Conservation (phyloP, 2,113 vertebrate genomes). For the Microtus richardsoni region DNA sequence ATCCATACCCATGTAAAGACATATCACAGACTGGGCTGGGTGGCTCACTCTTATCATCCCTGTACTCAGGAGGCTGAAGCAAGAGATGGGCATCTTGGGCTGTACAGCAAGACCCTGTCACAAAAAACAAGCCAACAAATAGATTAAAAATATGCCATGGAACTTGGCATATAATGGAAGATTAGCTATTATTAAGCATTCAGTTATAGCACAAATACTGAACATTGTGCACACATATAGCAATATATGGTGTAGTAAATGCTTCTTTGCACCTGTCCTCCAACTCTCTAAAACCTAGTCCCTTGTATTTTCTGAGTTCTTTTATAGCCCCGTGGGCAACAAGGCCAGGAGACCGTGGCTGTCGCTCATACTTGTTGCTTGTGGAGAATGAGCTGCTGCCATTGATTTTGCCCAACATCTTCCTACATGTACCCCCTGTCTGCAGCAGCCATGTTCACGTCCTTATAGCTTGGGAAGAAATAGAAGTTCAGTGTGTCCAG, state of each 20-base stretch:
- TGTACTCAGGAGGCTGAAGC: background rate
- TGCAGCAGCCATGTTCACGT: slow-evolving; percentile 59
- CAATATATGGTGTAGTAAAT: background rate
- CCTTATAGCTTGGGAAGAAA: slow-evolving; percentile 71
- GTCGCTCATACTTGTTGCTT: background rate
- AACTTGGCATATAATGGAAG: background rate
- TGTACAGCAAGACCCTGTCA: background rate
- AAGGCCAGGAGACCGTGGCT: background rate
- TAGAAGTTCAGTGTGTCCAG: slow-evolving; percentile 66
- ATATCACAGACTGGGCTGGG: background rate
- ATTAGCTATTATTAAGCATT: background rate
- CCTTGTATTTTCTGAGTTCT: background rate
- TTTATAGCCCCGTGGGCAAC: background rate
- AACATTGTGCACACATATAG: background rate
- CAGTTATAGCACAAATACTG: background rate
- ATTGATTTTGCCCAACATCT: slow-evolving; percentile 47
- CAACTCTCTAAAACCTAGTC: background rate
- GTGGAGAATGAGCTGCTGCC: background rate
- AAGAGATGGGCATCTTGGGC: background rate
- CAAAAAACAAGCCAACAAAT: background rate
- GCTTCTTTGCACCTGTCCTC: background rate
- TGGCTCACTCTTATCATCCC: background rate
- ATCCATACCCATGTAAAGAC: background rate
- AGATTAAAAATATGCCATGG: background rate
- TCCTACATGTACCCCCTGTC: slow-evolving; percentile 51